Evolutionary conservation across 2,797 vertebrate genomes (phyloP).

Genomic region (Gadopsis marmoratus): DNA sequence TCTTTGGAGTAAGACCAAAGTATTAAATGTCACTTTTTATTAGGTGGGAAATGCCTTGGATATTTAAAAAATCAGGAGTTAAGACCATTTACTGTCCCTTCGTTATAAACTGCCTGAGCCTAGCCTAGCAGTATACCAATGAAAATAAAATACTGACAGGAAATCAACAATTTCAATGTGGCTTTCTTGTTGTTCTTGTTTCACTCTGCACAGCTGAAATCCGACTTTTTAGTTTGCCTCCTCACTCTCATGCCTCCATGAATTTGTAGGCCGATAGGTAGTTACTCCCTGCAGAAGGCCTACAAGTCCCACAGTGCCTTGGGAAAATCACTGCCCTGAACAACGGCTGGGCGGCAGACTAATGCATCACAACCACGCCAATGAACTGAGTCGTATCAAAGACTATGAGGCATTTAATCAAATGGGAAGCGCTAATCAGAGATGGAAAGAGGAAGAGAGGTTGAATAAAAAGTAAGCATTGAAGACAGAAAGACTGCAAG

Average conservation of each 20-base stretch:
- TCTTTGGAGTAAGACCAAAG: neutral
- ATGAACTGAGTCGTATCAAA: slow-evolving; percentile 9
- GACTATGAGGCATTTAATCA: slow-evolving; percentile 46
- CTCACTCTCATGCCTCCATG: slow-evolving; percentile 18
- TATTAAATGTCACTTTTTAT: neutral
- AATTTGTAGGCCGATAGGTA: slow-evolving; percentile 46
- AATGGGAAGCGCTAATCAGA: slow-evolving; percentile 41
- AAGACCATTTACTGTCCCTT: neutral
- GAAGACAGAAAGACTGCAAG: slow-evolving; percentile 17
- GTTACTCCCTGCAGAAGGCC: slow-evolving; percentile 48
- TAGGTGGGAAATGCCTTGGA: too few species aligned
- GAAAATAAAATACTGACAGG: neutral
- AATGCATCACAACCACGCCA: slow-evolving; percentile 32
- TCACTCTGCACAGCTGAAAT: slow-evolving; percentile 9
- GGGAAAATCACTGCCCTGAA: slow-evolving; percentile 22
- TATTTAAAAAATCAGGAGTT: neutral
- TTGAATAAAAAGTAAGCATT: neutral
- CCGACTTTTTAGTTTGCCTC: slow-evolving; percentile 14
- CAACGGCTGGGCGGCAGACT: slow-evolving; percentile 14
- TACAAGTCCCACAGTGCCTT: slow-evolving; percentile 49
- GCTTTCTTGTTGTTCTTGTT: neutral
- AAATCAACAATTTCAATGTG: neutral
- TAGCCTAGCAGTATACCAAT: neutral
- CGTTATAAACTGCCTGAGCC: neutral
- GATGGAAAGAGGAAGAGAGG: slow-evolving; percentile 5